phyloP scores from a whole-genome alignment of 1,140 invertebrate species.

The Camponotus vicinus region DNA sequence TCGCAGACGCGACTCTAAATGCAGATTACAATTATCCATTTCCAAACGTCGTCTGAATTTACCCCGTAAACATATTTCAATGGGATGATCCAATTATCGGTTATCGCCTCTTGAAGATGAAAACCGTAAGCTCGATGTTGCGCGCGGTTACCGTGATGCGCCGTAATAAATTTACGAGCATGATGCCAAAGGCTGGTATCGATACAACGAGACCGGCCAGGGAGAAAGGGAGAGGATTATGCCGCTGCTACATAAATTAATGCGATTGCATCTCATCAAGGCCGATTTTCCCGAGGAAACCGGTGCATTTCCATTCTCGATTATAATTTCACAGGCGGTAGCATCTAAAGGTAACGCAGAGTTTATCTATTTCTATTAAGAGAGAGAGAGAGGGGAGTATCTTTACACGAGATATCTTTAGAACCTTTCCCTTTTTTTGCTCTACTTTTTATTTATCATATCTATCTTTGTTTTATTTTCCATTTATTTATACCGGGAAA shows the following conservation, averaged over 20 bases:
- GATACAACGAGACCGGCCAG: not conserved
- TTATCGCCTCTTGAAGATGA: slow-evolving; percentile 54
- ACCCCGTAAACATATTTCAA: not conserved
- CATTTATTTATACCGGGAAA: not conserved
- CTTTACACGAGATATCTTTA: slow-evolving; percentile 53
- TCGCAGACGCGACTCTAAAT: not conserved
- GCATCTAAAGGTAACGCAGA: not conserved
- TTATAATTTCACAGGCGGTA: not conserved
- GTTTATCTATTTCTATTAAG: slow-evolving; percentile 18
- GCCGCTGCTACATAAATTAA: slow-evolving; percentile 39
- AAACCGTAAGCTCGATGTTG: not conserved
- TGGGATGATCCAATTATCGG: slow-evolving; percentile 54
- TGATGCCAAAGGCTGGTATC: slow-evolving; percentile 31
- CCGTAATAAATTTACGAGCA: slow-evolving; percentile 43
- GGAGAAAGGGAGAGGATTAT: not conserved
- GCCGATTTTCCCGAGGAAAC: slow-evolving; percentile 32
- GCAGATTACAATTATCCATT: not conserved
- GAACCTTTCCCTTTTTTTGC: not conserved
- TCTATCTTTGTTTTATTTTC: slow-evolving; percentile 28
- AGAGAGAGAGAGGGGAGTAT: not conserved
- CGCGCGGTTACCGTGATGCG: slow-evolving; percentile 5
- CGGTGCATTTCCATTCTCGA: not conserved
- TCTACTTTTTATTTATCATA: not conserved
- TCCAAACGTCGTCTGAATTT: not conserved
- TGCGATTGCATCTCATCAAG: slow-evolving; percentile 22